These are phyloP conservation scores for Hippopotamyrus pictus DNA, from an alignment of 2,797 vertebrate species.

Conservation along the genomic window DNA sequence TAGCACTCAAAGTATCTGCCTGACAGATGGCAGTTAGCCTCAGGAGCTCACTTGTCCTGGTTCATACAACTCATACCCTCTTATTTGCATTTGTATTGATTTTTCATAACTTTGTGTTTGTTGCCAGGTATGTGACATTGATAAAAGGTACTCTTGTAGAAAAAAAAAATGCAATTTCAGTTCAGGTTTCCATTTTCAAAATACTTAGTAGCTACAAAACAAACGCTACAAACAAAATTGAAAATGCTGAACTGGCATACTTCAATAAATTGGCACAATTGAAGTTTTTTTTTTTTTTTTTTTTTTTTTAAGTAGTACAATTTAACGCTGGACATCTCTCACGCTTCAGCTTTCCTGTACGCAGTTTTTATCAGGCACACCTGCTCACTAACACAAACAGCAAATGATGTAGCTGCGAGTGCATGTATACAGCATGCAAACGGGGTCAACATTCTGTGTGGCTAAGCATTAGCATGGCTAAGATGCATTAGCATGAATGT, in stretches of 20 bases:
- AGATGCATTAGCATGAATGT: neutral
- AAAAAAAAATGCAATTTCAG: neutral
- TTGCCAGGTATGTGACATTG: neutral
- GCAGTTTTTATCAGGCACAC: neutral
- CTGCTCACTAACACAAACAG: neutral
- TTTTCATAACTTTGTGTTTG: slow-evolving; percentile 3
- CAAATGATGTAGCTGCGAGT: neutral
- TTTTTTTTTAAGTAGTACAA: neutral
- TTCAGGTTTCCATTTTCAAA: neutral
- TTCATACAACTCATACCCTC: neutral
- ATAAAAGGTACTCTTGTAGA: neutral
- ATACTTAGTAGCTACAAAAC: neutral
- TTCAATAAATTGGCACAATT: neutral
- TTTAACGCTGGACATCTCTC: neutral
- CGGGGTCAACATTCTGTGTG: neutral
- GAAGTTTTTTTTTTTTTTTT: neutral
- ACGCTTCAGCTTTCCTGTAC: neutral
- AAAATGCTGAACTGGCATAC: neutral
- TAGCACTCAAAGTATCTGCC: neutral
- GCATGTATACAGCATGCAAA: neutral
- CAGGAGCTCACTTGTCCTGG: neutral
- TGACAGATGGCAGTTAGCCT: neutral
- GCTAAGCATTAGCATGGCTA: neutral
- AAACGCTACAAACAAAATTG: neutral
- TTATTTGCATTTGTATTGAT: neutral